Percentiles rank a stretch among this genome's conserved stretches.
These are phyloP conservation scores for Eurytoma californica DNA, from an alignment of 2,888 invertebrate species.

Conservation along the genomic window DNA sequence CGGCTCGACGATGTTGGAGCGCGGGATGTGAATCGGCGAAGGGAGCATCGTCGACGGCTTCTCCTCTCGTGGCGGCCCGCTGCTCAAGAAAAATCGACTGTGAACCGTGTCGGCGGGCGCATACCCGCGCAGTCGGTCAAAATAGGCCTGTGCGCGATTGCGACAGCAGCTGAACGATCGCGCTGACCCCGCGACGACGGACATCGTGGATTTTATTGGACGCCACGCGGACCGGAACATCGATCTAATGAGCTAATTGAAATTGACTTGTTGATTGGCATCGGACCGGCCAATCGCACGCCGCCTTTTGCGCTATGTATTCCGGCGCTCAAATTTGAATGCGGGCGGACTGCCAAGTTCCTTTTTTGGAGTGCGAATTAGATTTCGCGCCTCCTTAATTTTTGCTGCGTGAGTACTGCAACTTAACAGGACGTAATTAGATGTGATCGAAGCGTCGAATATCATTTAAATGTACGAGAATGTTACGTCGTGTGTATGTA, in stretches of 20 bases:
- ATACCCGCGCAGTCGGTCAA: background rate
- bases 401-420: conserved; percentile 3
- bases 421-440: no score
- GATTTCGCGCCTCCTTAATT: no score
- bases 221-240: background rate
- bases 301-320: background rate
- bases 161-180: conserved; percentile 11
- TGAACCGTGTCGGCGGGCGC: background rate
- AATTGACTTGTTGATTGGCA: conserved; percentile 23
- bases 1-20: conserved; percentile 69
- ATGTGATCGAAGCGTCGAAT: no score
- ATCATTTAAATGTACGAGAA: no score
- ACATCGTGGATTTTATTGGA: conserved; percentile 20
- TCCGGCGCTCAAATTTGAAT: conserved; percentile 6
- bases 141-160: background rate
- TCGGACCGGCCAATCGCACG: background rate
- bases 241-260: conserved; percentile 19
- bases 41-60: conserved; percentile 41
- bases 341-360: background rate
- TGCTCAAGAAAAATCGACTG: background rate
- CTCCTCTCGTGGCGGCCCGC: conserved; percentile 6
- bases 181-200: conserved; percentile 15
- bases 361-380: no score
- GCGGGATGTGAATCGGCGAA: conserved; percentile 55
- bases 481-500: no score